A percentile compares a stretch with the other conserved stretches of the same genome.
These are phyloP conservation scores for Alethe castanea DNA, from an alignment of 2,113 vertebrate species.

Conservation along the genomic window DNA sequence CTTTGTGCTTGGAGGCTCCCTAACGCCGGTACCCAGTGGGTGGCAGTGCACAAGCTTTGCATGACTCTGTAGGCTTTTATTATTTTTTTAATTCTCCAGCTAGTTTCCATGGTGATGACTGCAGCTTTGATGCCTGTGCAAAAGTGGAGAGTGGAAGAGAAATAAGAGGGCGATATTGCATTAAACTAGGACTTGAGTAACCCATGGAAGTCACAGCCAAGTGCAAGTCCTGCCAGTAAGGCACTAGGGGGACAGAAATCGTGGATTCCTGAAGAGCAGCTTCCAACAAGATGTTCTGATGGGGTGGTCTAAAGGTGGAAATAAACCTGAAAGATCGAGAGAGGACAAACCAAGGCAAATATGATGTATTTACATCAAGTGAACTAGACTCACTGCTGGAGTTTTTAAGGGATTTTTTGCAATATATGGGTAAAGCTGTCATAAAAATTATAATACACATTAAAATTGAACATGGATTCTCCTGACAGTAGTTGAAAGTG, in stretches of 20 bases:
- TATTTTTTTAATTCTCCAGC: constrained; percentile 48
- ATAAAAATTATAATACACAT: not conserved
- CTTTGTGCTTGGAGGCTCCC: not conserved
- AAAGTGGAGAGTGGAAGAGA: constrained; percentile 5
- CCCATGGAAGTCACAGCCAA: not conserved
- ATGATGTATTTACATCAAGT: not conserved
- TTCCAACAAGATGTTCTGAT: not conserved
- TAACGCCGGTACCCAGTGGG: constrained; percentile 72
- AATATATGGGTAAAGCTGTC: not conserved
- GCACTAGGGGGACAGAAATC: not conserved
- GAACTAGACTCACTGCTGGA: not conserved
- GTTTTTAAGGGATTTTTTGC: not conserved
- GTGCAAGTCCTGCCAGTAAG: not conserved
- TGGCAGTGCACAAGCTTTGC: constrained; percentile 77
- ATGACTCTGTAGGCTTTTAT: constrained; percentile 13
- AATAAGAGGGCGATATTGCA: constrained; percentile 66
- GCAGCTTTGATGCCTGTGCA: constrained; percentile 64
- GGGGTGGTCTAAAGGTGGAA: not conserved
- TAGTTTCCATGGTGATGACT: constrained; percentile 90
- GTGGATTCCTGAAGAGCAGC: not conserved
- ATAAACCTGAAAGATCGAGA: not conserved
- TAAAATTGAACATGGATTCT: not conserved
- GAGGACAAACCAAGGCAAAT: not conserved
- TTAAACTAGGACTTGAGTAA: not conserved
- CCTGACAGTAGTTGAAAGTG: not conserved